Conservation (phyloP, 2,113 vertebrate species). For the Bettongia penicillata region DNA sequence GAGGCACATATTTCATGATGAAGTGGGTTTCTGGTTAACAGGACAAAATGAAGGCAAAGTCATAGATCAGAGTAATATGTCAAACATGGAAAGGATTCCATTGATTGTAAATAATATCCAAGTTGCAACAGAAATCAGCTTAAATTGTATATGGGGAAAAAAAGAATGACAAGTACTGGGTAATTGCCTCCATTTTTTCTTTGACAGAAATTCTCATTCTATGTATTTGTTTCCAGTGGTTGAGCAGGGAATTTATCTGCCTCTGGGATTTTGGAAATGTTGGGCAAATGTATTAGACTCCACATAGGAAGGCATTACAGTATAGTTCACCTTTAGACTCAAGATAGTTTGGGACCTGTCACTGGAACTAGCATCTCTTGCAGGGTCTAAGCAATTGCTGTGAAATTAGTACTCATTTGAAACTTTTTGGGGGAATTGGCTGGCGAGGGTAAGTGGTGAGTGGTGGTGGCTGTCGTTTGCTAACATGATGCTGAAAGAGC, state of each 20-base stretch:
- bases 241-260: constrained; percentile 29
- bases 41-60: constrained; percentile 84
- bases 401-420: constrained; percentile 10
- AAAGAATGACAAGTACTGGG: constrained; percentile 65
- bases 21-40: constrained; percentile 86
- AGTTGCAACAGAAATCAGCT: constrained; percentile 74
- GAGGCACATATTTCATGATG: constrained; percentile 84
- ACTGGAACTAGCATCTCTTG: background rate
- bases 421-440: background rate
- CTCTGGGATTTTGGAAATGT: constrained; percentile 52
- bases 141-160: constrained; percentile 65
- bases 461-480: constrained; percentile 55
- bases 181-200: constrained; percentile 57
- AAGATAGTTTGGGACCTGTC: constrained; percentile 37
- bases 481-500: constrained; percentile 64
- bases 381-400: background rate
- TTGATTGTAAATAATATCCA: constrained; percentile 81
- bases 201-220: constrained; percentile 59
- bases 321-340: constrained; percentile 42
- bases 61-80: constrained; percentile 83
- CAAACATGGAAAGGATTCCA: constrained; percentile 80
- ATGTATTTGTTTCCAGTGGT: accelerated
- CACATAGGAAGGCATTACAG: constrained; percentile 1
- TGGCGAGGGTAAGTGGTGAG: no score
- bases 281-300: constrained; percentile 45